phyloP scores from a whole-genome alignment of 2,113 vertebrate genomes.

The Ctenomys sociabilis region DNA sequence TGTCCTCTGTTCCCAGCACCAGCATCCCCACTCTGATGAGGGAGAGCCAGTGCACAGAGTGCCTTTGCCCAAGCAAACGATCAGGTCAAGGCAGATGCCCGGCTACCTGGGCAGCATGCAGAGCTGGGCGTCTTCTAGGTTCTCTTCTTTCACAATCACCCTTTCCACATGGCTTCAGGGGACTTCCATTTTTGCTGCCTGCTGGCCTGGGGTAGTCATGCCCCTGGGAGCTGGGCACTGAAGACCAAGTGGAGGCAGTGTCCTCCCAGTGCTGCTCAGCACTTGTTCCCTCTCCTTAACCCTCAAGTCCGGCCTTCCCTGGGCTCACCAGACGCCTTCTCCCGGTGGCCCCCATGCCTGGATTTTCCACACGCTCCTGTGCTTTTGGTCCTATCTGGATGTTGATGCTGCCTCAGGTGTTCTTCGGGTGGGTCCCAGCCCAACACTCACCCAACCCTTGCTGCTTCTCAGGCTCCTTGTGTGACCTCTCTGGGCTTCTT shows the following conservation, averaged over 20 bases:
- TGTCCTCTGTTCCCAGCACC: neutral
- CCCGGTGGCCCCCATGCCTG: too few relatives aligned
- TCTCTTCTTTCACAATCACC: neutral
- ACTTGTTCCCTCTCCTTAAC: neutral
- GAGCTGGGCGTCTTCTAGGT: neutral
- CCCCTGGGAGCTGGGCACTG: neutral
- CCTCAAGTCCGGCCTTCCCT: neutral
- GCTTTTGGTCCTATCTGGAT: neutral
- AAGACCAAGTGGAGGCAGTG: too few relatives aligned
- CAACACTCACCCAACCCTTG: neutral
- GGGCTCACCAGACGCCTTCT: too few relatives aligned
- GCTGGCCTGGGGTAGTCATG: too few relatives aligned
- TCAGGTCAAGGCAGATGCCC: neutral
- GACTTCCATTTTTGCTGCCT: too few relatives aligned
- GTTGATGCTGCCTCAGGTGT: neutral
- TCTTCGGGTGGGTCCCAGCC: neutral
- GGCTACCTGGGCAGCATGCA: neutral
- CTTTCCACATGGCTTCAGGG: neutral
- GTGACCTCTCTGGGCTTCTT: too few relatives aligned
- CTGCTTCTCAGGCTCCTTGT: neutral
- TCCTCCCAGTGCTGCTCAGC: neutral
- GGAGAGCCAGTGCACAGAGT: too few relatives aligned
- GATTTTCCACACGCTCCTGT: neutral
- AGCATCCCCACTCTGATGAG: too few relatives aligned
- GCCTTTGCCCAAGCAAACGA: neutral